phyloP scores from a whole-genome alignment of 2,888 invertebrate genomes.

The Zygogramma bicolorata region DNA sequence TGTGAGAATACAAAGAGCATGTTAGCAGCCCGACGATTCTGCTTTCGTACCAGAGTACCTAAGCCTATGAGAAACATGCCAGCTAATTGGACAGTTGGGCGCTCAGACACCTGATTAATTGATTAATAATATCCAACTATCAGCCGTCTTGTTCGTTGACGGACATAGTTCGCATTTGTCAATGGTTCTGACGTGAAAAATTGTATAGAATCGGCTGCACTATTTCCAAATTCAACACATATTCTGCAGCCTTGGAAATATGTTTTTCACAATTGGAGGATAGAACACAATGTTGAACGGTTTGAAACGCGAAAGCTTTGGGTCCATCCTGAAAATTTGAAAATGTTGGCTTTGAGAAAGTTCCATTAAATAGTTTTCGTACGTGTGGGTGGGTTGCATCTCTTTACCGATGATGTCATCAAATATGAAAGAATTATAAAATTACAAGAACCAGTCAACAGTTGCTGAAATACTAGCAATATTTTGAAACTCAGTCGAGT shows the following conservation, averaged over 20 bases:
- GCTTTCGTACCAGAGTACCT: not conserved
- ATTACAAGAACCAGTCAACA: not conserved
- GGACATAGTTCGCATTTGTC: not conserved
- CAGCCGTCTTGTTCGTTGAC: not conserved
- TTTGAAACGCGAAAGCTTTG: not conserved
- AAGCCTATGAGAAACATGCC: not conserved
- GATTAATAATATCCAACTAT: not conserved
- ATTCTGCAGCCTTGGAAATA: not conserved
- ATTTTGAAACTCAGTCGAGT: not conserved
- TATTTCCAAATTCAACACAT: not conserved
- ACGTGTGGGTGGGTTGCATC: not conserved
- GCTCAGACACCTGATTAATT: not conserved
- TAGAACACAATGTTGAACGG: not conserved
- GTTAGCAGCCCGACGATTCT: not conserved
- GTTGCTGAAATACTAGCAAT: not conserved
- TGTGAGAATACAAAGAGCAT: not conserved
- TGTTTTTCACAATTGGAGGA: not conserved
- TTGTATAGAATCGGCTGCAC: not conserved
- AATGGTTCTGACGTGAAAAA: not conserved
- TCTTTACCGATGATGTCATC: not conserved
- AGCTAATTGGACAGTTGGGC: not conserved
- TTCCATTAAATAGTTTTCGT: not conserved
- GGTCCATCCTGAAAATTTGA: not conserved
- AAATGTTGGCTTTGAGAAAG: not conserved
- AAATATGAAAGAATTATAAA: not conserved